phyloP scores from a whole-genome alignment of 2,113 vertebrate species.

The Tretioscincus oriximinensis region DNA sequence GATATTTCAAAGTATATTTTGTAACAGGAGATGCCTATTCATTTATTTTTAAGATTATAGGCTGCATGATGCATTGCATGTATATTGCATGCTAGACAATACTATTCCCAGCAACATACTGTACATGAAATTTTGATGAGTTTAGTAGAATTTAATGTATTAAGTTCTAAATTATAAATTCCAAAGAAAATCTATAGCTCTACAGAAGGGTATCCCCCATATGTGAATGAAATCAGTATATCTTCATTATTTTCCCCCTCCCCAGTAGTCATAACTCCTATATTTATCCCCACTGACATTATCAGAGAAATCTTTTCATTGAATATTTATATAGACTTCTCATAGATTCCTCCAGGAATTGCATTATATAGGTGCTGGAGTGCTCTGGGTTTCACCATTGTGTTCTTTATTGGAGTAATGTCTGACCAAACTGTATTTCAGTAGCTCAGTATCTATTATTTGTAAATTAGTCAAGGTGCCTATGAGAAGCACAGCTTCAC shows the following conservation, averaged over 20 bases:
- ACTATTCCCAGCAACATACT: not conserved
- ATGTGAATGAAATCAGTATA: constrained; percentile 27
- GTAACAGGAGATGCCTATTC: no score
- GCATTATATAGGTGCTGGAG: constrained; percentile 24
- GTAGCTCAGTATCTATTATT: constrained; percentile 33
- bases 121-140: not conserved
- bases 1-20: no score
- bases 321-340: constrained; percentile 28
- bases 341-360: not conserved
- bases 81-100: not conserved
- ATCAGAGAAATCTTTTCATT: constrained; percentile 34
- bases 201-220: not conserved
- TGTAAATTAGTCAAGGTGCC: constrained; percentile 21
- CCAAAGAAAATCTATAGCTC: not conserved
- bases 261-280: not conserved
- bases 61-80: not conserved
- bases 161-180: not conserved
- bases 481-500: constrained; percentile 29
- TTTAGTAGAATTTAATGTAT: constrained; percentile 23
- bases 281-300: constrained; percentile 32
- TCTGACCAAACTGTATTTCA: constrained; percentile 34
- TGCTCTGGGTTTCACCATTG: constrained; percentile 24
- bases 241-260: constrained; percentile 36
- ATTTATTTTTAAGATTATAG: not conserved
- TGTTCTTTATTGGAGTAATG: constrained; percentile 23